phyloP scores from a whole-genome alignment of 2,113 vertebrate species.

The Cynocephalus volans region DNA sequence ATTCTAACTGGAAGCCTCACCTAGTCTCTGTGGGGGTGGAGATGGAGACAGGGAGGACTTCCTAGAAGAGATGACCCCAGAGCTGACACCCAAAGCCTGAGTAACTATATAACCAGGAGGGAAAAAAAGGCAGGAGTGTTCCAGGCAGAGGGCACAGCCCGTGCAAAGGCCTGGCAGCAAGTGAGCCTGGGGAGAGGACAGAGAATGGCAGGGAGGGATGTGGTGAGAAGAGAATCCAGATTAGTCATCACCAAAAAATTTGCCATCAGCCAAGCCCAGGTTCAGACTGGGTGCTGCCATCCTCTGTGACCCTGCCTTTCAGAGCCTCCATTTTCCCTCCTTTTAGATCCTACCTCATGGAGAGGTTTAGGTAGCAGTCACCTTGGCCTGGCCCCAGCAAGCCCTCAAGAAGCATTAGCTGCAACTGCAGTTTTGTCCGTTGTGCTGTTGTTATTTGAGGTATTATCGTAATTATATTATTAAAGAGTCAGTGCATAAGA shows the following conservation, averaged over 20 bases:
- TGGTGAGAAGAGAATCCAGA: conserved; percentile 40
- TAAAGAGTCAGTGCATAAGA: not conserved
- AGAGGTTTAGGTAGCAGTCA: not conserved
- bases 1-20: not conserved
- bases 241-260: conserved; percentile 60
- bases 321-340: conserved; percentile 22
- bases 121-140: not conserved
- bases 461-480: conserved; percentile 49
- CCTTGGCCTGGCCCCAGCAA: conserved; percentile 41
- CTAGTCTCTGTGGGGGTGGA: not conserved
- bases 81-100: not conserved
- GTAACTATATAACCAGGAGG: not conserved
- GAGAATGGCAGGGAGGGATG: not conserved
- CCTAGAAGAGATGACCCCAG: not conserved
- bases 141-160: not conserved
- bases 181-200: not conserved
- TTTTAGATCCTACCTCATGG: not conserved
- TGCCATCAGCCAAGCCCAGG: conserved; percentile 30
- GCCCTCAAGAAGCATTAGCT: not conserved
- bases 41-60: not conserved
- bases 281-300: conserved; percentile 33
- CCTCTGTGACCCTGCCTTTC: conserved; percentile 41
- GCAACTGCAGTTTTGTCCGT: not conserved
- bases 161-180: not conserved
- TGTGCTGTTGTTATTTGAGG: not conserved